A percentile compares a stretch with the other conserved stretches of the same genome.
phyloP scores from a whole-genome alignment of 2,888 invertebrate genomes.

The Onthophagus sagittarius region DNA sequence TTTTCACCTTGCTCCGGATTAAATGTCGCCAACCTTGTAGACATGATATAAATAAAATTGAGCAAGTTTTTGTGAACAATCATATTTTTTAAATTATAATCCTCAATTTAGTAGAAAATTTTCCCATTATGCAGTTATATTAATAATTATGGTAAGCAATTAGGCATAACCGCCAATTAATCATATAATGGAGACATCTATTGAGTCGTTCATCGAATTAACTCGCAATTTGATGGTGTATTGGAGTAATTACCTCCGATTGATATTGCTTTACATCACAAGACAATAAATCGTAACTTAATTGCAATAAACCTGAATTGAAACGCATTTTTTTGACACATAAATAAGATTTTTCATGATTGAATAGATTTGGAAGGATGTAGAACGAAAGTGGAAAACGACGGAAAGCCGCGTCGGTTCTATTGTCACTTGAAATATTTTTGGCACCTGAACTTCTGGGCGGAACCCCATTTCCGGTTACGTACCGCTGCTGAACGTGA shows the following conservation, averaged over 20 bases:
- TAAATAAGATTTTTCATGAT: background rate
- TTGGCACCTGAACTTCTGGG: slow-evolving; percentile 6
- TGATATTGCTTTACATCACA: background rate
- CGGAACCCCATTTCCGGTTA: background rate
- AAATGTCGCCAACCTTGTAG: too few relatives aligned
- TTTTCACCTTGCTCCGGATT: too few relatives aligned
- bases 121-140: background rate
- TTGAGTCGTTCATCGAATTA: background rate
- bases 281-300: too few relatives aligned
- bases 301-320: too few relatives aligned
- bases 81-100: too few relatives aligned
- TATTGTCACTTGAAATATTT: slow-evolving; percentile 6
- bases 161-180: background rate
- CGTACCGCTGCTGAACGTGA: background rate
- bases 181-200: background rate
- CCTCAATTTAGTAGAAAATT: background rate
- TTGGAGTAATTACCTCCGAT: background rate
- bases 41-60: too few relatives aligned
- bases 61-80: too few relatives aligned
- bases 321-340: too few relatives aligned
- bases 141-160: background rate
- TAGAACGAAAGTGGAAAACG: background rate
- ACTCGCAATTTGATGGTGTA: background rate
- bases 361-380: background rate
- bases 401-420: background rate